A percentile compares a stretch with the other conserved stretches of the same genome.
Evolutionary conservation across 2,888 invertebrate species (phyloP).

Genomic region (Andrena flavipes): DNA sequence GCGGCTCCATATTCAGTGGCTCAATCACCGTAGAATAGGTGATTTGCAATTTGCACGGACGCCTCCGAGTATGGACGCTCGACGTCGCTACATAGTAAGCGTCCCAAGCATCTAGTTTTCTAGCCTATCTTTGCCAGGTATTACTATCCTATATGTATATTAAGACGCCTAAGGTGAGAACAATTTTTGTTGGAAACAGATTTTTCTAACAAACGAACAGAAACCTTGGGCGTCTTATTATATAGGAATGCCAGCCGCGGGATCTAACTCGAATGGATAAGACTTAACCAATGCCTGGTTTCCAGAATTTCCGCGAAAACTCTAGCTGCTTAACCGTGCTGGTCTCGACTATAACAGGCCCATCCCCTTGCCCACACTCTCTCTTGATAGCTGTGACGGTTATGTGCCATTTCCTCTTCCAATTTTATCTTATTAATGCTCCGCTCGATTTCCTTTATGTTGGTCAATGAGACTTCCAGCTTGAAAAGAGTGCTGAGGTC

Average conservation of each 20-base stretch:
- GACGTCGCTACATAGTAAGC: slow-evolving; percentile 51
- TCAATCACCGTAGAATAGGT: slow-evolving; percentile 84
- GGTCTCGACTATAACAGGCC: slow-evolving; percentile 45
- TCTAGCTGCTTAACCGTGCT: slow-evolving; percentile 69
- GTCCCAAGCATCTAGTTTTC: slow-evolving; percentile 39
- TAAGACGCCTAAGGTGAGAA: too few relatives aligned
- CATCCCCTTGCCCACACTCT: slow-evolving; percentile 65
- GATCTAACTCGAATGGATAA: background rate
- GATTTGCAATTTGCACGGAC: slow-evolving; percentile 88
- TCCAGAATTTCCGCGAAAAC: slow-evolving; percentile 58
- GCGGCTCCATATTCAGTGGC: background rate
- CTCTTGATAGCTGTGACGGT: slow-evolving; percentile 59
- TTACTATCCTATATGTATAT: background rate
- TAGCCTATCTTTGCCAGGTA: too few relatives aligned
- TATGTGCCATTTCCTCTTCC: slow-evolving; percentile 68
- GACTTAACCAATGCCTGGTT: slow-evolving; percentile 17
- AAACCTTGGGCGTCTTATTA: background rate
- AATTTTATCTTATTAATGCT: slow-evolving; percentile 72
- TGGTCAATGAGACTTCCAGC: slow-evolving; percentile 67
- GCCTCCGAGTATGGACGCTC: slow-evolving; percentile 87
- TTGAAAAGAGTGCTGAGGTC: slow-evolving; percentile 72
- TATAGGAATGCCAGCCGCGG: background rate
- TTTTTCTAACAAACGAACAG: background rate
- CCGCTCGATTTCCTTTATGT: slow-evolving; percentile 69
- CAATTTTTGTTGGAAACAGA: background rate